These are phyloP conservation scores for Netelia inedita DNA, from an alignment of 2,888 invertebrate genomes.

Conservation along the genomic window DNA sequence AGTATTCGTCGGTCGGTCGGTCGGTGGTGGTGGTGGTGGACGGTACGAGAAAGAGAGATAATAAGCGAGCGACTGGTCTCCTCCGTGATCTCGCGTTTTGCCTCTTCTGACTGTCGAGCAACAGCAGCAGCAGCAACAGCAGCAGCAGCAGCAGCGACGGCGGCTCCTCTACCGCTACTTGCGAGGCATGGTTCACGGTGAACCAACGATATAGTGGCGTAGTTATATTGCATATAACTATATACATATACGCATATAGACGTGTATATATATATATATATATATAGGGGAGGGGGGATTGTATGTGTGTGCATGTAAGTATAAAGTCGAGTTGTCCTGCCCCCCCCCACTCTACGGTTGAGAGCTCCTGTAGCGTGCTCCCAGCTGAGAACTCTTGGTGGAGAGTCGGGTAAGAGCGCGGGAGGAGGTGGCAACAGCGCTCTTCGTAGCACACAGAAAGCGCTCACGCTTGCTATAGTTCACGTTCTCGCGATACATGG, in stretches of 20 bases:
- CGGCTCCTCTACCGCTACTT: constrained; percentile 44
- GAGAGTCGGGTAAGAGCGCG: constrained; percentile 62
- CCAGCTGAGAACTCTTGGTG: constrained; percentile 78
- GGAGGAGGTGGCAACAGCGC: constrained; percentile 81
- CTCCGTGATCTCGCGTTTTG: constrained; percentile 11
- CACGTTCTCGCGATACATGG: constrained; percentile 19
- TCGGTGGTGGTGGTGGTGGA: constrained; percentile 16
- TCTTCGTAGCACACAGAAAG: constrained; percentile 39
- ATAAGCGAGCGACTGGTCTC: constrained; percentile 54
- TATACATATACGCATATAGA: constrained; percentile 9
- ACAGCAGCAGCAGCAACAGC: not conserved
- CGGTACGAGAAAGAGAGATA: constrained; percentile 58
- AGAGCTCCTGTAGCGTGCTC: constrained; percentile 76
- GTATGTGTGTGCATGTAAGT: not conserved
- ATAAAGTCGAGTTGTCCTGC: constrained; percentile 45
- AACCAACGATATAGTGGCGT: constrained; percentile 19
- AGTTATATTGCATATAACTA: constrained; percentile 1
- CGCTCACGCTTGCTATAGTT: constrained; percentile 39
- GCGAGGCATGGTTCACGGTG: constrained; percentile 37
- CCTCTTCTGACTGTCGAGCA: not conserved
- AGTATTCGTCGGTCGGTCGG: constrained; percentile 55
- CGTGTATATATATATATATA: constrained; percentile 6
- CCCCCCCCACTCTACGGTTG: constrained; percentile 68
- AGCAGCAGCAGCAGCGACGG: not conserved
- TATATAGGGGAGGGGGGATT: too few species aligned